Evolutionary conservation across 2,113 vertebrate genomes (phyloP).

Genomic region (Oncorhynchus clarkii): DNA sequence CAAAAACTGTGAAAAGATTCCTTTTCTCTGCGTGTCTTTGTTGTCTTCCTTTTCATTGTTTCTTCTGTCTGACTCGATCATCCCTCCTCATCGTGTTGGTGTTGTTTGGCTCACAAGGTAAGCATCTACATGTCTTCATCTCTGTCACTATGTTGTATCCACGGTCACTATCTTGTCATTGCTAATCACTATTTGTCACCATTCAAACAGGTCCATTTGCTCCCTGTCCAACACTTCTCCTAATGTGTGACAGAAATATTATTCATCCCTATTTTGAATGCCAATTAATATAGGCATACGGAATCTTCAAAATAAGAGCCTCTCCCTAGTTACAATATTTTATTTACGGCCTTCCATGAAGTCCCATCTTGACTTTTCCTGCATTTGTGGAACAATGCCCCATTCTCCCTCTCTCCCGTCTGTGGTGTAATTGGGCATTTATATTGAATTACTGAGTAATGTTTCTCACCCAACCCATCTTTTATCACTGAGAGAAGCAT

Average conservation of each 20-base stretch:
- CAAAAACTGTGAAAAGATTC: conserved; percentile 56
- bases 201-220: neutral
- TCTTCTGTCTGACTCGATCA: conserved; percentile 5
- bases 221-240: neutral
- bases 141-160: neutral
- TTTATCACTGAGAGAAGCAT: conserved; percentile 65
- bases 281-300: neutral
- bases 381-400: conserved; percentile 65
- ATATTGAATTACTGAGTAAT: conserved; percentile 71
- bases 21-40: conserved; percentile 36
- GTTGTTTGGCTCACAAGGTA: conserved; percentile 56
- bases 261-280: neutral
- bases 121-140: conserved; percentile 27
- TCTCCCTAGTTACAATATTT: neutral
- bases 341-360: conserved; percentile 39
- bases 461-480: conserved; percentile 43
- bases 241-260: neutral
- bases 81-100: conserved; percentile 41
- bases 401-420: conserved; percentile 55
- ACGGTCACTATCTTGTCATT: too few relatives aligned
- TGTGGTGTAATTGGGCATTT: conserved; percentile 73
- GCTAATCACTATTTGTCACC: neutral
- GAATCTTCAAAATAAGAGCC: neutral
- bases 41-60: conserved; percentile 19
- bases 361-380: conserved; percentile 58